phyloP scores from a whole-genome alignment of 2,888 invertebrate species.

The Rhorus exstirpatorius region DNA sequence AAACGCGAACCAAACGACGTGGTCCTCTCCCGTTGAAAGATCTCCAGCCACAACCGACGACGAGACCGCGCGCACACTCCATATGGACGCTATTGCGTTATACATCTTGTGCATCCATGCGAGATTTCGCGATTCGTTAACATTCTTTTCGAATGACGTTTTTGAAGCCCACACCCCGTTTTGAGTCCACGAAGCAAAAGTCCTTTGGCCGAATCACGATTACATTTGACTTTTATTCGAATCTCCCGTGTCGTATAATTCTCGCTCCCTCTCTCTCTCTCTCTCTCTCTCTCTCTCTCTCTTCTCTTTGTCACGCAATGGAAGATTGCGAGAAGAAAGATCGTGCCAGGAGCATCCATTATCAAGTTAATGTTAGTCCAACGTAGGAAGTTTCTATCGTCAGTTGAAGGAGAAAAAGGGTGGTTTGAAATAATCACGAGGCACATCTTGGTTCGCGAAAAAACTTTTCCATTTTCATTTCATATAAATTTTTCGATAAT shows the following conservation, averaged over 20 bases:
- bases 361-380: neutral
- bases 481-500: constrained; percentile 16
- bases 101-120: constrained; percentile 75
- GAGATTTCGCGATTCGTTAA: constrained; percentile 82
- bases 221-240: constrained; percentile 8
- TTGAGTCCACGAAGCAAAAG: constrained; percentile 13
- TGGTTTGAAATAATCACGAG: neutral
- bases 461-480: neutral
- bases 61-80: constrained; percentile 10
- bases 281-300: constrained; percentile 4
- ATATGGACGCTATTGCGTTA: constrained; percentile 68
- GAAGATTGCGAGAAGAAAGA: neutral
- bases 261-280: constrained; percentile 2
- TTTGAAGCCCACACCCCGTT: constrained; percentile 45
- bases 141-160: constrained; percentile 79
- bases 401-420: neutral
- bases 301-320: constrained; percentile 7
- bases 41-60: constrained; percentile 33
- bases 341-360: neutral
- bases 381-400: neutral
- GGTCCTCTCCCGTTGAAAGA: constrained; percentile 28
- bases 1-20: constrained; percentile 26
- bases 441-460: neutral
- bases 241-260: neutral
- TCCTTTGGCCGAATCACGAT: constrained; percentile 41